phyloP scores from a whole-genome alignment of 2,113 vertebrate species.

The Illadopsis cleaveri region DNA sequence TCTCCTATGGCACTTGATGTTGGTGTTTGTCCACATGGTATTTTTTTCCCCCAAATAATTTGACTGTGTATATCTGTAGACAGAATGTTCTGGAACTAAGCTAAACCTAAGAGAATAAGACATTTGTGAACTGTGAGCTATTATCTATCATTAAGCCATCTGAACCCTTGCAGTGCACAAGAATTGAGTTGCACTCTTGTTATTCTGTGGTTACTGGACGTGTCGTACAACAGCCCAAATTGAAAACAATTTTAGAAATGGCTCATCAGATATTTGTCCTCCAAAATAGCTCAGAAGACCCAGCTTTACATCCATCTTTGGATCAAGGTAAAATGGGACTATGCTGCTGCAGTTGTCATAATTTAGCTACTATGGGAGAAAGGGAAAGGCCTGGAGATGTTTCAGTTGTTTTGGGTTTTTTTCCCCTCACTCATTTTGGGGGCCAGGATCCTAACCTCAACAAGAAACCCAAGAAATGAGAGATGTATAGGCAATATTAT shows the following conservation, averaged over 20 bases:
- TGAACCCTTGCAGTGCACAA: background rate
- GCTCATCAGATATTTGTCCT: background rate
- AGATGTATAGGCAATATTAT: background rate
- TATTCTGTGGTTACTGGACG: background rate
- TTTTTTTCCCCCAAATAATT: background rate
- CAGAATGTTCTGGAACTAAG: background rate
- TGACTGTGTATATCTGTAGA: background rate
- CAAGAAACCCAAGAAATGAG: background rate
- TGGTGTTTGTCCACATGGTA: background rate
- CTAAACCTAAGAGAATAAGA: background rate
- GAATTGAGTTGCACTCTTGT: background rate
- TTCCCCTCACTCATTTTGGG: fast-evolving
- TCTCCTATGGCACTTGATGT: background rate
- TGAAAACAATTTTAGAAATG: background rate
- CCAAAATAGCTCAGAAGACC: background rate
- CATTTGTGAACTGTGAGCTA: background rate
- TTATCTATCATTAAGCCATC: background rate
- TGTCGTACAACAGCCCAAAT: background rate
- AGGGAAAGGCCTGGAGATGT: background rate
- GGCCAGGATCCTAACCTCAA: background rate
- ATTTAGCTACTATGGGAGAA: background rate
- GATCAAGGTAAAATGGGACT: background rate
- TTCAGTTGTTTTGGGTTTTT: background rate
- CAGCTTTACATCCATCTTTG: background rate
- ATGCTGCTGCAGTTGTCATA: background rate